Evolutionary conservation across 1,140 invertebrate species (phyloP), one percentile per base, ranked within the genome.

Genomic region (Caenorhabditis tropicalis): DNA sequence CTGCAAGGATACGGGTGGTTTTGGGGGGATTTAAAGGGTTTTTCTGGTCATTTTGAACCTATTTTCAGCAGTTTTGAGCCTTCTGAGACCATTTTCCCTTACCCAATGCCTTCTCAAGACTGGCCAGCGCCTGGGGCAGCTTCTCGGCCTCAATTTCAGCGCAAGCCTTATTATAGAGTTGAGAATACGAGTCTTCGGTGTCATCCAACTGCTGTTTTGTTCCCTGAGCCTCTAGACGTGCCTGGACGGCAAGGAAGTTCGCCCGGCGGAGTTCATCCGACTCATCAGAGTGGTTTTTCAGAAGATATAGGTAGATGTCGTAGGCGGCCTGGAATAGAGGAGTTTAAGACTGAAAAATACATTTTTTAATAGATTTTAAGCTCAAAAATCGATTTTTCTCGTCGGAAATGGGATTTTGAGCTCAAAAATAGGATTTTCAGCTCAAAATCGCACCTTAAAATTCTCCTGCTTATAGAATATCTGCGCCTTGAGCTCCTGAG

Each of bases 401-500:
- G 12, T 53, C n/a, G n/a, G 7, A 48, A 12, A 51, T 0, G 0
- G 9, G 9, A 16, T 80, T 80, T 12, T 16, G 9, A 3, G 12
- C n/a, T 46, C 5, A 16, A 27, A 49, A 48, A 46, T 21, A 58
- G 6, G 5, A 46, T 31, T 31, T 31, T n/a, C n/a, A n/a, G 60
- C 29, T 31, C 4, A 15, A 70, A 7, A 7, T 6, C n/a, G 24
- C 3, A 80, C 74, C 58, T 84, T 9, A 46, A 81, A 82, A n/a
- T 56, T 60, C 27, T 85, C 81, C 33, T 51, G 65, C 24, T 70
- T 81, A 31, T 85, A 85, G 43, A 33, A 74, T 19, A 85, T 70
- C 39, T 85, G 84, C 7, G 84, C 84, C 31, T 85, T 85, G 24
- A 85, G 27, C 36, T 85, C 84, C 48, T 74, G 33, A 29, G 70